phyloP scores from a whole-genome alignment of 2,888 invertebrate species.

The Dermolepida albohirtum region DNA sequence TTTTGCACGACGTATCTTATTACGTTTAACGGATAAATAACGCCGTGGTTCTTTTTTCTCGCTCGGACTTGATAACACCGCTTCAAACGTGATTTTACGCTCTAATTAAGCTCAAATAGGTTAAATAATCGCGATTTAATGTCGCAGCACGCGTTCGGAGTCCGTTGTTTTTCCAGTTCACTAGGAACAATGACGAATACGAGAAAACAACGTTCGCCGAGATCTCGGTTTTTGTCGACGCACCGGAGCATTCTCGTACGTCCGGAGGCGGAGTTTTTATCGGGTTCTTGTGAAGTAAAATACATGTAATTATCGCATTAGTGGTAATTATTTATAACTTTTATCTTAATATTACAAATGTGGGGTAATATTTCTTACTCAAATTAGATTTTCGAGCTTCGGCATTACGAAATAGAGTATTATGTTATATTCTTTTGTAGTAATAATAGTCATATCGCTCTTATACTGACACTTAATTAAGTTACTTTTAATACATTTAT shows the following conservation, averaged over 20 bases:
- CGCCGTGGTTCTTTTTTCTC: constrained; percentile 15
- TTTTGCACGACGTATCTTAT: constrained; percentile 21
- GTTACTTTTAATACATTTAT: too few species aligned
- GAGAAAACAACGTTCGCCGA: constrained; percentile 12
- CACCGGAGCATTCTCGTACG: constrained; percentile 1
- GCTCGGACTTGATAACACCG: constrained; percentile 14
- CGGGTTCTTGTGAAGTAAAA: neutral
- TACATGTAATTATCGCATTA: constrained; percentile 21
- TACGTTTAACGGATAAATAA: constrained; percentile 28
- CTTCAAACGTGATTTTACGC: constrained; percentile 32
- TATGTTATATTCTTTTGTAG: too few species aligned
- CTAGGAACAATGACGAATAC: constrained; percentile 27
- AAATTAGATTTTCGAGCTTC: neutral
- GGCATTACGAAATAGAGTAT: too few species aligned
- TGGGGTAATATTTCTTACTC: constrained; percentile 1
- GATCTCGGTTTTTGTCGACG: constrained; percentile 17
- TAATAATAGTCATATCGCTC: too few species aligned
- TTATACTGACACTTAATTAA: too few species aligned
- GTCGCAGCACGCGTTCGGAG: constrained; percentile 17
- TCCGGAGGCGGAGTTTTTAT: constrained; percentile 2
- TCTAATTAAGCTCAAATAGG: constrained; percentile 28
- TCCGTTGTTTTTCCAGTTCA: constrained; percentile 26
- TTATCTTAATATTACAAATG: constrained; percentile 6
- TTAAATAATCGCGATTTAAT: constrained; percentile 33
- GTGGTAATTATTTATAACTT: constrained; percentile 7